These are phyloP conservation scores for Protomyctophum bolini DNA, from an alignment of 2,113 vertebrate genomes.

Conservation along the genomic window DNA sequence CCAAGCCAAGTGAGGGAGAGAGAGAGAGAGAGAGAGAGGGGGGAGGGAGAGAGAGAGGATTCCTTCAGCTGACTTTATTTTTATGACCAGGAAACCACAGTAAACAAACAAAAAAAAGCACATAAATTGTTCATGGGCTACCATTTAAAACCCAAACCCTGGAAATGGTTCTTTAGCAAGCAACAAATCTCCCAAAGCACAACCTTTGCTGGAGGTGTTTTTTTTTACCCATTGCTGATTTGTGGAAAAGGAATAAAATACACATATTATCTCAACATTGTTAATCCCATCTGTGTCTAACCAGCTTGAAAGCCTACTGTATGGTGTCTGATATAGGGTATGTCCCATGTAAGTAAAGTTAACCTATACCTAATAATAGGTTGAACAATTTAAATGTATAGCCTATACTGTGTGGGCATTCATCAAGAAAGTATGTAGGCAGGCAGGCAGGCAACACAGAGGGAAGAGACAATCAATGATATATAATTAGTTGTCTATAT, in stretches of 20 bases:
- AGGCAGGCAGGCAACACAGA: too few species aligned
- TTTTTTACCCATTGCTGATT: constrained; percentile 23
- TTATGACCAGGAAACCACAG: constrained; percentile 79
- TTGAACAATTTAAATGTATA: too few species aligned
- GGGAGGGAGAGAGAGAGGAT: constrained; percentile 24
- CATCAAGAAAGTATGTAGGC: too few species aligned
- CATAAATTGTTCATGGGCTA: constrained; percentile 70
- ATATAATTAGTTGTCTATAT: too few species aligned
- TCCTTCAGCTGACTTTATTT: constrained; percentile 74
- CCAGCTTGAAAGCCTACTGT: too few species aligned
- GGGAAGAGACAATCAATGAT: too few species aligned
- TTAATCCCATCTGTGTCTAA: too few species aligned
- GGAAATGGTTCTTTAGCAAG: constrained; percentile 34
- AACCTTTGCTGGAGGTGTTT: constrained; percentile 11
- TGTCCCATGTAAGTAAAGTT: too few species aligned
- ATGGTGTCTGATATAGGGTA: too few species aligned
- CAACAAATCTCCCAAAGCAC: constrained; percentile 24
- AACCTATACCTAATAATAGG: too few species aligned
- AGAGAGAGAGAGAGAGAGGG: constrained; percentile 6
- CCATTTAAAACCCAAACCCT: constrained; percentile 58
- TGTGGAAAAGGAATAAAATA: constrained; percentile 25
- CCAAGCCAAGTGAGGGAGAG: constrained; percentile 45
- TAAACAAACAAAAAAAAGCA: constrained; percentile 79
- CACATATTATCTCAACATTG: constrained; percentile 15
- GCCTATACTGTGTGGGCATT: too few species aligned